Conservation (phyloP, 2,888 invertebrate species). For the Arenicola marina region DNA sequence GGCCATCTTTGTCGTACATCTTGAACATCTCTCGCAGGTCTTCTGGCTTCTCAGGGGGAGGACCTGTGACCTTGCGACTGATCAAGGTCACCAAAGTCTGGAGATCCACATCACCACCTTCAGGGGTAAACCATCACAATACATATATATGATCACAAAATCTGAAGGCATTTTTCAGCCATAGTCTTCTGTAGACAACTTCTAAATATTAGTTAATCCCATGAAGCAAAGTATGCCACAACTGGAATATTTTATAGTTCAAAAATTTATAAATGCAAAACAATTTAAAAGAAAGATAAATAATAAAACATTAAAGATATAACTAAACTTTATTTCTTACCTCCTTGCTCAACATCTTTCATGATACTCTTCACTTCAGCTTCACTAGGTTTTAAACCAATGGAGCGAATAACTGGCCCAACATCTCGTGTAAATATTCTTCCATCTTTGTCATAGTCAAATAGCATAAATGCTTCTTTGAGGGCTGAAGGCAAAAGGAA, state of each 20-base stretch:
- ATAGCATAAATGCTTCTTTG: constrained; percentile 33
- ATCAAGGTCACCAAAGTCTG: constrained; percentile 29
- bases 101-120: constrained; percentile 29
- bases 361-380: constrained; percentile 21
- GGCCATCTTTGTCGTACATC: constrained; percentile 29
- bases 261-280: no score
- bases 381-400: constrained; percentile 33
- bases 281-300: no score
- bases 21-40: constrained; percentile 31
- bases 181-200: no score
- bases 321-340: no score
- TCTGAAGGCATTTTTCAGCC: no score
- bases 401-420: constrained; percentile 28
- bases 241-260: no score
- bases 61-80: constrained; percentile 27
- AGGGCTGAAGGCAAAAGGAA: constrained; percentile 18
- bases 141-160: no score
- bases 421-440: constrained; percentile 25
- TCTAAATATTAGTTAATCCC: no score
- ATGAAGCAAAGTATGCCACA: no score
- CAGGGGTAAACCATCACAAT: no score
- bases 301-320: no score
- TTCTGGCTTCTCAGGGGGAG: constrained; percentile 24
- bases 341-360: not conserved
- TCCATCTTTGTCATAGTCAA: constrained; percentile 32